Conservation (phyloP, 2,888 invertebrate species). For the Latrodectus elegans region DNA sequence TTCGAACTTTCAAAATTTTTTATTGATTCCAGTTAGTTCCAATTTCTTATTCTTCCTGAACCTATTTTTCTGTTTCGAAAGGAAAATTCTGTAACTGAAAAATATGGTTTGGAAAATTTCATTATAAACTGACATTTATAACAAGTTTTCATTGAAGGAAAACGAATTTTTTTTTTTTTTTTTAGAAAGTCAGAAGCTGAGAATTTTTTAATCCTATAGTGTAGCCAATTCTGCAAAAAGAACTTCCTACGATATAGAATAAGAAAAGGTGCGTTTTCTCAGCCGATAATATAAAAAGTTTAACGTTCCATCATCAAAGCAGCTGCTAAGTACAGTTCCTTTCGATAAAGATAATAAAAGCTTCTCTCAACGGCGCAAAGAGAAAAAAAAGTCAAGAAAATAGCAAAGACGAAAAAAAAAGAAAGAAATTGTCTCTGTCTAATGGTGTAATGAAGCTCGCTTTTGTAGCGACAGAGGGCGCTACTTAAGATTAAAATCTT, state of each 20-base stretch:
- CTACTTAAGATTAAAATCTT: conserved; percentile 56
- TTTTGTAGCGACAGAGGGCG: conserved; percentile 43
- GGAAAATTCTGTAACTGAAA: too few relatives aligned
- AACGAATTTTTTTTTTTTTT: too few relatives aligned
- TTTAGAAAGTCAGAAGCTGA: background rate
- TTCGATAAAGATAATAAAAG: conserved; percentile 55
- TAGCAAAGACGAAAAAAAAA: conserved; percentile 5
- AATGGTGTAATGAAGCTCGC: conserved; percentile 49
- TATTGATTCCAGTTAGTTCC: too few relatives aligned
- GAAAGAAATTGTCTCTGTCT: conserved; percentile 28
- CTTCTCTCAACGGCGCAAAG: background rate
- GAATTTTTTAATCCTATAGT: conserved; percentile 26
- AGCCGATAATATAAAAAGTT: conserved; percentile 37
- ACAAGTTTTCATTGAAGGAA: too few relatives aligned
- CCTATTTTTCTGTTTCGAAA: too few relatives aligned
- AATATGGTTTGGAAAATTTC: too few relatives aligned
- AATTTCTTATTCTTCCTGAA: too few relatives aligned
- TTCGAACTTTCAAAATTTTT: too few relatives aligned
- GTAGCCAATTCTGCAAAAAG: conserved; percentile 12
- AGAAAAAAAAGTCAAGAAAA: conserved; percentile 13
- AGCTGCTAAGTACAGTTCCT: conserved; percentile 40
- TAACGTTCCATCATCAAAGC: conserved; percentile 43
- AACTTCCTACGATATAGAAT: conserved; percentile 11
- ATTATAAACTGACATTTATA: too few relatives aligned
- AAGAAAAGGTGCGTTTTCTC: conserved; percentile 15